phyloP scores from a whole-genome alignment of 2,797 vertebrate species.

The Oryzias sinensis region DNA sequence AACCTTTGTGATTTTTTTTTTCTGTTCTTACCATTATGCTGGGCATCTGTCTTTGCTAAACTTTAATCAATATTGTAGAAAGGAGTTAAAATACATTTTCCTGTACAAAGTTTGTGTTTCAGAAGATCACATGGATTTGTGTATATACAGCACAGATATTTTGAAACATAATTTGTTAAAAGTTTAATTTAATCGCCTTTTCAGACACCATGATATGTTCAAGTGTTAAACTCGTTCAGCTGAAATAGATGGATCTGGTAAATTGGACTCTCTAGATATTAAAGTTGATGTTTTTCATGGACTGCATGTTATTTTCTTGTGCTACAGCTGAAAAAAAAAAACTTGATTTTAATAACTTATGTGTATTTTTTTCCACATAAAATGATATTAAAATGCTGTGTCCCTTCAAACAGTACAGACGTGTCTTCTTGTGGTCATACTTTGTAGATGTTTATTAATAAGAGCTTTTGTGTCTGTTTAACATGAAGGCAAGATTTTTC shows the following conservation, averaged over 20 bases:
- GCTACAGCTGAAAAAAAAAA: constrained; percentile 67
- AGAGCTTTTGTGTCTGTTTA: not conserved
- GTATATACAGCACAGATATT: constrained; percentile 71
- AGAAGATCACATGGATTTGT: constrained; percentile 74
- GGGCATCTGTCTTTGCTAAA: constrained; percentile 53
- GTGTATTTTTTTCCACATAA: constrained; percentile 88
- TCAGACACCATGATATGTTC: constrained; percentile 64
- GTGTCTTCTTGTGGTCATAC: constrained; percentile 30
- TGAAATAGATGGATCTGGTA: constrained; percentile 60
- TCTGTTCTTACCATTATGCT: constrained; percentile 56
- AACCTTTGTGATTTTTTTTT: constrained; percentile 41
- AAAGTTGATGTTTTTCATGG: constrained; percentile 73
- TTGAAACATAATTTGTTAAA: constrained; percentile 70
- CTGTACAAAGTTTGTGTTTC: constrained; percentile 74
- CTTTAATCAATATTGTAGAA: constrained; percentile 72
- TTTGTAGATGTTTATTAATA: constrained; percentile 4
- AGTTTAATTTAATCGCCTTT: constrained; percentile 45
- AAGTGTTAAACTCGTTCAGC: constrained; percentile 65
- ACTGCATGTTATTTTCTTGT: constrained; percentile 84
- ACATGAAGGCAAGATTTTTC: not conserved
- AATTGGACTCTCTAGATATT: constrained; percentile 67
- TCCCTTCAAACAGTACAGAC: constrained; percentile 69
- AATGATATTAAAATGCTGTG: constrained; percentile 87
- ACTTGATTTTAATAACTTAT: constrained; percentile 83
- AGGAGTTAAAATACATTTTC: constrained; percentile 71